A percentile compares a stretch with the other conserved stretches of the same genome.
These are phyloP conservation scores for Sepiola atlantica DNA, from an alignment of 2,888 invertebrate genomes.

Conservation along the genomic window DNA sequence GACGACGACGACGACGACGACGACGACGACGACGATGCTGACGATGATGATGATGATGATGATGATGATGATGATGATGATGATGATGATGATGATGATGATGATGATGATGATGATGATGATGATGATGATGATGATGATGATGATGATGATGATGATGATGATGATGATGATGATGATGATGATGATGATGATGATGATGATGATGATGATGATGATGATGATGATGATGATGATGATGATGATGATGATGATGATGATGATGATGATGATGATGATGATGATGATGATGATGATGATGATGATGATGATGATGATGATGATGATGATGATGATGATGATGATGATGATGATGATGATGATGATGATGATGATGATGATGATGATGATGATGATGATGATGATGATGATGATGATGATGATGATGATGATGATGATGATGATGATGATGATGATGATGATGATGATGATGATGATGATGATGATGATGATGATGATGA, in stretches of 20 bases:
- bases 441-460: constrained; percentile 48
- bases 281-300: constrained; percentile 36
- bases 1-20: too few species aligned
- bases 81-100: constrained; percentile 48
- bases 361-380: constrained; percentile 43
- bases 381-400: constrained; percentile 43
- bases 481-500: constrained; percentile 39
- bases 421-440: constrained; percentile 48
- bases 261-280: constrained; percentile 40
- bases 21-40: too few species aligned
- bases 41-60: too few species aligned
- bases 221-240: background rate
- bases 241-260: constrained; percentile 46
- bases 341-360: constrained; percentile 42
- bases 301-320: constrained; percentile 48
- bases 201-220: constrained; percentile 37
- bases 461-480: constrained; percentile 48
- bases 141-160: constrained; percentile 35
- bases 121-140: constrained; percentile 48
- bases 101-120: constrained; percentile 48
- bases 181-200: constrained; percentile 47
- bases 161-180: constrained; percentile 46
- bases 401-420: constrained; percentile 41
- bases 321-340: constrained; percentile 47
- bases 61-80: constrained; percentile 44